Evolutionary conservation across 1,140 invertebrate genomes (phyloP), one percentile per base, ranked within the genome.

Genomic region (Drosophila chauvacae): DNA sequence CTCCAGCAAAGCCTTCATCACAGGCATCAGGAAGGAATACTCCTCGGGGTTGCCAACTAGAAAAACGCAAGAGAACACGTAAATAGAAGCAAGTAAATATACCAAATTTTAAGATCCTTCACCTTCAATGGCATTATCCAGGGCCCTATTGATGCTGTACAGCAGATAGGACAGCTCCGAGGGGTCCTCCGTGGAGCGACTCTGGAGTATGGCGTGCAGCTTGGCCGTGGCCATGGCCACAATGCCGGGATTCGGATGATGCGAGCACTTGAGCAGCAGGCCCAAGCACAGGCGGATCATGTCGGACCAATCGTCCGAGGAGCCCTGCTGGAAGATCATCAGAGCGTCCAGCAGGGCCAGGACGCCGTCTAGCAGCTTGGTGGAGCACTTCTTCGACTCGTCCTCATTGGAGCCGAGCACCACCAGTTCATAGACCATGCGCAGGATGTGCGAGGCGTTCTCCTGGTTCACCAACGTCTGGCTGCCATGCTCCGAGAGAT

Each of bases 1-100:
- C 53, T 95, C 95, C 28, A 96, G 90, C 13, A 95, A 76, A 0
- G 95, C 94, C 91, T 95, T 95, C 92, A 96, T 93, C 26, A 95
- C 94, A 6, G 95, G 95, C 77, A 95, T 94, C 2, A 95, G 68
- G 77, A 95, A 95, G 6, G 94, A 94, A 83, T 95, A 95, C 64
- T 94, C 94, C 57, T 95, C 94, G 7, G 93, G 92, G 77, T 94
- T 93, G 4, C 92, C 92, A 69, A 91, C 94, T 94, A 23, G 83
- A 78, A 39, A 59, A 61, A 48, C 10, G n/a, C 1, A 41, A 2
- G 0, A 26, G 7, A 26, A n/a, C 2, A 23, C 23, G 28, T 37
- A 47, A 33, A 10, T 7, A 20, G 2, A n/a, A 9, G 4, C 1
- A 13, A 53, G 1, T 0, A 9, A 1, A 35, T 16, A 18, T 11